Evolutionary conservation across 92 coral and sea anemone genomes (phyloP).

Genomic region (Nematostella vectensis): DNA sequence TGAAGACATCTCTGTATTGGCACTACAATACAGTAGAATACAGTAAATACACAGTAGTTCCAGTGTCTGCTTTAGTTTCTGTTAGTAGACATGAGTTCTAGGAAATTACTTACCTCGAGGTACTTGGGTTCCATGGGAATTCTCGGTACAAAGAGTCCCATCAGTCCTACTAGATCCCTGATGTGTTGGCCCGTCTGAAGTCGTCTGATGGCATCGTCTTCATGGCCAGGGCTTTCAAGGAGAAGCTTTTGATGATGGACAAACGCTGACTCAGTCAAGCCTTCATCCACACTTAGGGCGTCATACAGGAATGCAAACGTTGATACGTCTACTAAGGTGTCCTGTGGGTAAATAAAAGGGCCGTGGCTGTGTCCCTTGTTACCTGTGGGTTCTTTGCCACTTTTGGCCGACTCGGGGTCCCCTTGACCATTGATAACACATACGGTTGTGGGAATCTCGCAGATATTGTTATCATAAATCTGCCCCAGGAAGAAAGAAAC

Average conservation of each 20-base stretch:
- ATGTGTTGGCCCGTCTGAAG: constrained; percentile 32
- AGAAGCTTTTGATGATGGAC: constrained; percentile 8
- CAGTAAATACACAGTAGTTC: too few relatives aligned
- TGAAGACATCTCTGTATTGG: too few relatives aligned
- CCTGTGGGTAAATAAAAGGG: constrained; percentile 39
- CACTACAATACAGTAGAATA: too few relatives aligned
- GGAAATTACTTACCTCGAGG: too few relatives aligned
- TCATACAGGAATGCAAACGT: constrained; percentile 45
- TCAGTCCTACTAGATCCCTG: constrained; percentile 50
- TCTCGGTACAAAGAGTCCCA: constrained; percentile 52
- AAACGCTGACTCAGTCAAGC: constrained; percentile 13
- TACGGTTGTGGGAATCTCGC: constrained; percentile 27
- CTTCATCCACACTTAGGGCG: constrained; percentile 11
- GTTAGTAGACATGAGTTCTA: too few relatives aligned
- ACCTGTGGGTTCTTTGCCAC: not conserved
- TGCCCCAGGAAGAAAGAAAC: constrained; percentile 29
- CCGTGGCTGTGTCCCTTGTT: too few relatives aligned
- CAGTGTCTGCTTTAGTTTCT: too few relatives aligned
- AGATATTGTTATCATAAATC: constrained; percentile 8
- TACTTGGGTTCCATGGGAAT: constrained; percentile 44
- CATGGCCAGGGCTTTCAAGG: constrained; percentile 6
- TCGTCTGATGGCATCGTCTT: constrained; percentile 14
- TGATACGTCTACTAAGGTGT: constrained; percentile 26
- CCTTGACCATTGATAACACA: constrained; percentile 37
- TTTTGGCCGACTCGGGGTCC: too few relatives aligned